These are phyloP conservation scores for Actinostola sp. DNA, from an alignment of 92 coral and sea anemone genomes.

Conservation along the genomic window DNA sequence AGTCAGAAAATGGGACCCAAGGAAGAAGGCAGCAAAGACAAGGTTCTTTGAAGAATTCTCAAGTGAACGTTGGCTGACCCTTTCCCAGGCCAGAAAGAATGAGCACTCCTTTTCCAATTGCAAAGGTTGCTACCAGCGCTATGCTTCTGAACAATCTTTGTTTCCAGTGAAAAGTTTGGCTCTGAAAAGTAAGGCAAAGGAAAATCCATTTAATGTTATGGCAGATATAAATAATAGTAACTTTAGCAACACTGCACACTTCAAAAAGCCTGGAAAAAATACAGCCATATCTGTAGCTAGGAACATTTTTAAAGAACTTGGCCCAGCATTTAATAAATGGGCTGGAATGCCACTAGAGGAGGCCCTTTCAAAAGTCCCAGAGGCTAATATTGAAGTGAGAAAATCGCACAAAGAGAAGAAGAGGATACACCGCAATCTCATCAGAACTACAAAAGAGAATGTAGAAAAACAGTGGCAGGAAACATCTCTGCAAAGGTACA, in stretches of 20 bases:
- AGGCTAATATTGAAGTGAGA: conserved; percentile 37
- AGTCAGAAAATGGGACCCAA: conserved; percentile 31
- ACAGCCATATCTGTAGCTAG: conserved; percentile 13
- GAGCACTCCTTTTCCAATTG: conserved; percentile 39
- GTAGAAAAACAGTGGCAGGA: conserved; percentile 43
- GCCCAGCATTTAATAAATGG: conserved; percentile 31
- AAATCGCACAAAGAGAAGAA: conserved; percentile 21
- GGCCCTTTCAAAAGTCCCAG: conserved; percentile 47
- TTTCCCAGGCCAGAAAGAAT: conserved; percentile 28
- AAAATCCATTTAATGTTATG: conserved; percentile 26
- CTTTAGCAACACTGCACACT: no score
- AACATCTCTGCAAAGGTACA: conserved; percentile 51
- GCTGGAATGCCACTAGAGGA: conserved; percentile 31
- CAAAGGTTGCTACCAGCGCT: conserved; percentile 33
- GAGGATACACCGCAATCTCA: conserved; percentile 8
- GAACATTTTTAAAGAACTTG: conserved; percentile 19
- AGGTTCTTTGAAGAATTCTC: conserved; percentile 20
- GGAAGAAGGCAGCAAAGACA: conserved; percentile 25
- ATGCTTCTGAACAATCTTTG: conserved; percentile 16
- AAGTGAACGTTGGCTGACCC: conserved; percentile 24
- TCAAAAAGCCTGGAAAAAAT: neutral
- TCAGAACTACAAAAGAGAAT: conserved; percentile 18
- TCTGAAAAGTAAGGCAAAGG: conserved; percentile 24
- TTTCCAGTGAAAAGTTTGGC: conserved; percentile 24
- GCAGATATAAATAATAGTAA: no score